These are phyloP conservation scores for Polymixis flavicincta DNA, from an alignment of 2,888 invertebrate genomes.

Conservation along the genomic window DNA sequence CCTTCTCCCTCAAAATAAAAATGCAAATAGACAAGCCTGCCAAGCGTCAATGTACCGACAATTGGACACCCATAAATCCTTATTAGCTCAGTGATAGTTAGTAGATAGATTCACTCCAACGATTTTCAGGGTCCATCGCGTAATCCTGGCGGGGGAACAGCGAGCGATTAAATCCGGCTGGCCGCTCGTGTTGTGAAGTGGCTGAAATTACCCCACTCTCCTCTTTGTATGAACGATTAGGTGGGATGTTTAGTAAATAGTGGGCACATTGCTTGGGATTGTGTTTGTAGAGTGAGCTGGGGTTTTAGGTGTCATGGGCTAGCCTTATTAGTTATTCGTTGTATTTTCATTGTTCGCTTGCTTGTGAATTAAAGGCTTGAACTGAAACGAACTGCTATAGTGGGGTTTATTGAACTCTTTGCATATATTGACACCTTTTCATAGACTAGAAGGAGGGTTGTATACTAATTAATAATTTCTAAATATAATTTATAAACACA, in stretches of 20 bases:
- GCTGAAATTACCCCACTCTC: slow-evolving; percentile 51
- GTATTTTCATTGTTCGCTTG: background rate
- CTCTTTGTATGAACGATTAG: slow-evolving; percentile 55
- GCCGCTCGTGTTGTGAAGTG: slow-evolving; percentile 59
- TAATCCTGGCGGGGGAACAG: slow-evolving; percentile 44
- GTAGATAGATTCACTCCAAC: slow-evolving; percentile 55
- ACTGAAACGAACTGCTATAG: slow-evolving; percentile 7
- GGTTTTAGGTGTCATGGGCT: slow-evolving; percentile 4
- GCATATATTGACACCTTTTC: background rate
- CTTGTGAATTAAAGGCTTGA: slow-evolving; percentile 2
- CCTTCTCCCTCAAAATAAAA: background rate
- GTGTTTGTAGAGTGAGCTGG: slow-evolving; percentile 22
- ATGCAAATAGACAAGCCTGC: background rate
- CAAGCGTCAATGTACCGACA: slow-evolving; percentile 4
- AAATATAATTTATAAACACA: too few species aligned
- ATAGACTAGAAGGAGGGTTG: background rate
- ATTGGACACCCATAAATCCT: slow-evolving; percentile 52
- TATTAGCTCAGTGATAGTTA: slow-evolving; percentile 51
- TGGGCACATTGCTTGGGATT: slow-evolving; percentile 43
- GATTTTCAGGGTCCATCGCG: slow-evolving; percentile 59
- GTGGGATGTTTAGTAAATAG: slow-evolving; percentile 49
- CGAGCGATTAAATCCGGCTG: slow-evolving; percentile 58
- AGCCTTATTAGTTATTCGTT: slow-evolving; percentile 4
- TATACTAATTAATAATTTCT: background rate
- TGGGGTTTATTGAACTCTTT: background rate